A percentile compares a stretch with the other conserved stretches of the same genome.
phyloP scores from a whole-genome alignment of 2,113 vertebrate genomes.

The Rhinichthys klamathensis region DNA sequence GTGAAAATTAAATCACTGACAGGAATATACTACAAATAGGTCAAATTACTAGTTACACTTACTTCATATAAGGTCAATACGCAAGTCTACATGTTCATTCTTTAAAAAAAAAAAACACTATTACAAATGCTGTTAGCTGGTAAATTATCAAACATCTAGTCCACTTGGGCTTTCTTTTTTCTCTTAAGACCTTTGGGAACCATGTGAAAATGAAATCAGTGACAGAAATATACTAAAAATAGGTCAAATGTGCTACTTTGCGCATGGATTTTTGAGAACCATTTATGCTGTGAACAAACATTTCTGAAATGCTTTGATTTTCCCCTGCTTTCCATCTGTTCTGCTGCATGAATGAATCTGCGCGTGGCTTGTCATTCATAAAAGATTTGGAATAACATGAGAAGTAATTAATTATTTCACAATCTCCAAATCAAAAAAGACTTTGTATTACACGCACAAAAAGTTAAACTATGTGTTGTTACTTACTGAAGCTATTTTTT shows the following conservation, averaged over 20 bases:
- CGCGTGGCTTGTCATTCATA: constrained; percentile 9
- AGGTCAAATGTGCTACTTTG: not conserved
- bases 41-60: not conserved
- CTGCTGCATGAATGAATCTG: constrained; percentile 17
- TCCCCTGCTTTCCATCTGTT: not conserved
- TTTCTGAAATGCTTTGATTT: constrained; percentile 6
- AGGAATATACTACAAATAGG: not conserved
- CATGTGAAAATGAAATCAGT: constrained; percentile 16
- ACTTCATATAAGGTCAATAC: too few relatives aligned
- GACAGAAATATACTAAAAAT: constrained; percentile 12
- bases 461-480: not conserved
- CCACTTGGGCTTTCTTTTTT: not conserved
- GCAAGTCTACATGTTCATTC: too few relatives aligned
- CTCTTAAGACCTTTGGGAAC: constrained; percentile 10
- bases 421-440: not conserved
- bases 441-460: not conserved
- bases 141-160: not conserved
- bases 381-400: constrained; percentile 27
- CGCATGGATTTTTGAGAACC: not conserved
- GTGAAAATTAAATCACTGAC: constrained; percentile 1
- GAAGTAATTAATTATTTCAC: constrained; percentile 1
- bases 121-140: not conserved
- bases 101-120: too few relatives aligned
- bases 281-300: not conserved
- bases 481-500: not conserved